Base-by-base conservation (phyloP, 2,113 vertebrate species). In the Peromyscus polionotus region DNA sequence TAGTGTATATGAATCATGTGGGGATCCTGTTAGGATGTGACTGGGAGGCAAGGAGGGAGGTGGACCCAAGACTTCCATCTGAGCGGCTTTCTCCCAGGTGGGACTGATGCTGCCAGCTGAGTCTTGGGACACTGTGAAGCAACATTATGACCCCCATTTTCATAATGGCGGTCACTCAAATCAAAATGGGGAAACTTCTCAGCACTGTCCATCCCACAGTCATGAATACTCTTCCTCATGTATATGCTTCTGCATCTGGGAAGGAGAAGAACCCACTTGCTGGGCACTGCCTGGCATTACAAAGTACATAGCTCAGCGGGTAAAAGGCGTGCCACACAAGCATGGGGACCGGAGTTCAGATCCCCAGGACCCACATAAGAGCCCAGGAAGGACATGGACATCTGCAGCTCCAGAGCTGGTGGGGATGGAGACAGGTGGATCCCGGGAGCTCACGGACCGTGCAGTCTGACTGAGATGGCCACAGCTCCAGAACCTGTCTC, bases 221-320 rank as follows among this genome's bases (percentile, higher is more conserved):
- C 79, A 80, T 13, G 88, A 97, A 89, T 54, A 59, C 20, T 65
- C 45, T 76, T 42, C 89, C 45, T 89, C 72, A 77, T 31, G 70
- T 59, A 91, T 96, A 92, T 77, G 48, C 88, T 89, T 63, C 83
- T 42, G 81, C 36, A 70, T 90, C 26, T 80, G 92, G 39, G 93
- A 88, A 94, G 90, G 19, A 48, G 73, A 83, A 84, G 63, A 75
- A 61, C 57, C 79, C 42, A 68, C 79, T 91, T 39, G 86, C 79
- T 93, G 39, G 80, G 59, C 79, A 77, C 36, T 77, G 65, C 48
- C 85, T 70, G 45, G 86, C 89, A 81, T 87, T 70, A 70, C 6
- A 36, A 87, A 67, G 48, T 33, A 33, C 84, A 45, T 65, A 42
- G 24, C 28, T 42, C 39, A 31, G 80, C 0, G 1, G 14, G 57